These are phyloP conservation scores for Dasypolia templi DNA, from an alignment of 2,888 invertebrate genomes.

Conservation along the genomic window DNA sequence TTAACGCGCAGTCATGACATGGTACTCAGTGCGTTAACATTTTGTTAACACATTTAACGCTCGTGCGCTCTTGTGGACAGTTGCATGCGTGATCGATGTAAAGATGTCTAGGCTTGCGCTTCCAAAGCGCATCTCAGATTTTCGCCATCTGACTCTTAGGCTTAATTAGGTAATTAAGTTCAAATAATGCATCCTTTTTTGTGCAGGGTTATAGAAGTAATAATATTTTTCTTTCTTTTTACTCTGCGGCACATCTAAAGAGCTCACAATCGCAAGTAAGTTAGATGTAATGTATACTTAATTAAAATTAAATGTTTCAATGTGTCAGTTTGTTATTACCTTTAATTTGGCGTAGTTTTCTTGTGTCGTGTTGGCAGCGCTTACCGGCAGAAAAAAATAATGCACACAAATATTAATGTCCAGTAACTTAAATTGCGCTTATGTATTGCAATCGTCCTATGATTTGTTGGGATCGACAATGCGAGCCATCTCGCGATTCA, in stretches of 20 bases:
- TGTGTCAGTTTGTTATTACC: constrained; percentile 50
- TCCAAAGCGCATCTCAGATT: constrained; percentile 17
- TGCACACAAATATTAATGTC: constrained; percentile 36
- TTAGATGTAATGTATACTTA: constrained; percentile 51
- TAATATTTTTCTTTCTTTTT: constrained; percentile 57
- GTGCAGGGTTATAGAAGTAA: constrained; percentile 58
- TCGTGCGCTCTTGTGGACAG: constrained; percentile 17
- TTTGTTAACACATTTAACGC: constrained; percentile 14
- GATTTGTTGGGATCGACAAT: constrained; percentile 34
- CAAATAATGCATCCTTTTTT: constrained; percentile 44
- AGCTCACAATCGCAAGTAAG: constrained; percentile 56
- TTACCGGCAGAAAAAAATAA: constrained; percentile 32
- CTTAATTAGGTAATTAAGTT: constrained; percentile 45
- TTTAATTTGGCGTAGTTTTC: constrained; percentile 58
- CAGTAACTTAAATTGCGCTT: constrained; percentile 39
- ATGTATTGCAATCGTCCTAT: constrained; percentile 48
- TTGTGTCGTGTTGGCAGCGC: constrained; percentile 56
- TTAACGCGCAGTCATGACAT: constrained; percentile 7
- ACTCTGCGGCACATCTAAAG: constrained; percentile 56
- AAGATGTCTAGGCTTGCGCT: constrained; percentile 15
- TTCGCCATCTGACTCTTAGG: constrained; percentile 33
- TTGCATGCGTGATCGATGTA: constrained; percentile 16
- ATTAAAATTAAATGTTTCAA: constrained; percentile 56
- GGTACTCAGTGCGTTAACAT: background rate
- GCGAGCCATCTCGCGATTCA: constrained; percentile 20